phyloP scores from a whole-genome alignment of 1,140 invertebrate species.

The Drosophila navojoa region DNA sequence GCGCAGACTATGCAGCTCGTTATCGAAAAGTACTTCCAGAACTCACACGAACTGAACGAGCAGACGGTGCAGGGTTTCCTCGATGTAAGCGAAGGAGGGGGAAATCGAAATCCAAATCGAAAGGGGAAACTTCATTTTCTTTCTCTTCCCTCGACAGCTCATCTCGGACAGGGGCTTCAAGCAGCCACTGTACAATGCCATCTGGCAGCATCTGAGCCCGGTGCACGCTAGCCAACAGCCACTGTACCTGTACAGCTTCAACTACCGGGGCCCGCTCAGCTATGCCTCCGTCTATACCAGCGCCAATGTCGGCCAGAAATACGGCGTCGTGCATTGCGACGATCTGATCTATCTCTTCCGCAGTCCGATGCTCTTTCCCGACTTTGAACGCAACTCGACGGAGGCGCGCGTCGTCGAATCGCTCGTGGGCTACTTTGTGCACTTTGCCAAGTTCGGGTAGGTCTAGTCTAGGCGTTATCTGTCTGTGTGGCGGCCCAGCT shows the following conservation, averaged over 20 bases:
- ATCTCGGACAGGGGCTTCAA: conserved; percentile 74
- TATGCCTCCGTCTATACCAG: conserved; percentile 68
- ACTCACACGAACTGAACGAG: conserved; percentile 59
- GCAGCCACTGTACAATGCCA: conserved; percentile 65
- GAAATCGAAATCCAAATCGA: neutral
- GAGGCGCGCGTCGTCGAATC: conserved; percentile 55
- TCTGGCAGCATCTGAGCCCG: conserved; percentile 49
- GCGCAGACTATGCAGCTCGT: conserved; percentile 44
- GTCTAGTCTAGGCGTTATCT: conserved; percentile 19
- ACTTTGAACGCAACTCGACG: conserved; percentile 61
- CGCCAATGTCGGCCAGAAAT: conserved; percentile 46
- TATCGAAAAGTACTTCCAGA: conserved; percentile 66
- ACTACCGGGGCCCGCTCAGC: conserved; percentile 61
- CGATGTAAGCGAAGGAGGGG: conserved; percentile 66
- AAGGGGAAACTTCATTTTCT: neutral
- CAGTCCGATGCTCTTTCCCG: conserved; percentile 69
- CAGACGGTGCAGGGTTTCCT: conserved; percentile 66
- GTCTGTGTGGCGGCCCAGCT: neutral
- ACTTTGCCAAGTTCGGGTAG: conserved; percentile 73
- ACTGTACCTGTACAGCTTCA: conserved; percentile 71
- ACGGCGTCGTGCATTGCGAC: conserved; percentile 79
- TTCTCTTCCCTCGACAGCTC: conserved; percentile 40
- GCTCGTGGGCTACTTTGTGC: conserved; percentile 66
- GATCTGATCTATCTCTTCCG: conserved; percentile 79
- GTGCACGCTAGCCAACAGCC: conserved; percentile 43